phyloP scores from a whole-genome alignment of 2,888 invertebrate genomes.

The Macropis europaea region DNA sequence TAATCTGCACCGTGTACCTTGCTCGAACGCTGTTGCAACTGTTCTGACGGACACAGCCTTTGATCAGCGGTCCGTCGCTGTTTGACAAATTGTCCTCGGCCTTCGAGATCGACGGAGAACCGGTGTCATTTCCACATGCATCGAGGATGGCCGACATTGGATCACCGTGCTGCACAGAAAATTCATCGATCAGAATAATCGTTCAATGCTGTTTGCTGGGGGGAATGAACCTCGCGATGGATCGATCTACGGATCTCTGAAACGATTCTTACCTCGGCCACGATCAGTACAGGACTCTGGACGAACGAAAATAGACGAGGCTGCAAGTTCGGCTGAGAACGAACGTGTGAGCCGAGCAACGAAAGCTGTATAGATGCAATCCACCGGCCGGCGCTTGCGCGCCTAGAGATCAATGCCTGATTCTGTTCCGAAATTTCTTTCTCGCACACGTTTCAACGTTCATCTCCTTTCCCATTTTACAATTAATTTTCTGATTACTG shows the following conservation, averaged over 20 bases:
- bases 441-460: neutral
- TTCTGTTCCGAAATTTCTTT: constrained; percentile 31
- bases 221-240: no score
- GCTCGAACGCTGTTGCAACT: constrained; percentile 45
- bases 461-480: neutral
- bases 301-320: constrained; percentile 59
- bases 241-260: neutral
- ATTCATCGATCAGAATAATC: no score
- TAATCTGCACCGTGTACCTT: no score
- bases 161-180: neutral
- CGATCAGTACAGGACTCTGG: constrained; percentile 17
- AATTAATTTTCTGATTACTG: neutral
- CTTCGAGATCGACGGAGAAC: constrained; percentile 75
- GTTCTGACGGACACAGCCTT: constrained; percentile 55
- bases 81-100: constrained; percentile 77
- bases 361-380: constrained; percentile 49
- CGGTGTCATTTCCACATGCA: constrained; percentile 65
- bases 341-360: constrained; percentile 22
- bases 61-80: constrained; percentile 75
- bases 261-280: constrained; percentile 28
- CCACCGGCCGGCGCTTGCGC: constrained; percentile 63
- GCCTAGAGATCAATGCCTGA: constrained; percentile 56
- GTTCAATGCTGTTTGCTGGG: no score
- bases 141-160: constrained; percentile 60
- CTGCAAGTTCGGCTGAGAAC: constrained; percentile 13